Evolutionary conservation across 2,113 vertebrate species (phyloP).

Genomic region (Macrotis lagotis): DNA sequence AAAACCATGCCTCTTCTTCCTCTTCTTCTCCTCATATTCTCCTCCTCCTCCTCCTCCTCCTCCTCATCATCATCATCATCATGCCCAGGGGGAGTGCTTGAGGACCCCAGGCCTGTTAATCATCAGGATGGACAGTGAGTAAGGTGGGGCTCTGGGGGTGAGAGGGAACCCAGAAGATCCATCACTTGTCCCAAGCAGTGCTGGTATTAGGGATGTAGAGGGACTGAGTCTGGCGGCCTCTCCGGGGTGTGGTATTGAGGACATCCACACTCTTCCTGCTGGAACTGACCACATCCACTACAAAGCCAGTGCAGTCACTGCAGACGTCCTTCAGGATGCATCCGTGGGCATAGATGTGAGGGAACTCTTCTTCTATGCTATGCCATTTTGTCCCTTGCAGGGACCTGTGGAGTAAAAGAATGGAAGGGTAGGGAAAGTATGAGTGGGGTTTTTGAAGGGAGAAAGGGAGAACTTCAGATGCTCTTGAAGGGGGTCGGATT

Average conservation of each 20-base stretch:
- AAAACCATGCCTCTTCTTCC: not conserved
- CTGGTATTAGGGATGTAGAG: conserved; percentile 78
- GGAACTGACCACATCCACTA: conserved; percentile 92
- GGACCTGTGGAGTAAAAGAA: conserved; percentile 82
- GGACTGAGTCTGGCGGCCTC: conserved; percentile 79
- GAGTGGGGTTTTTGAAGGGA: not conserved
- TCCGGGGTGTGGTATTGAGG: conserved; percentile 88
- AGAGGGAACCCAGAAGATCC: not conserved
- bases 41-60: not conserved
- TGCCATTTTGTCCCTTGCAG: conserved; percentile 87
- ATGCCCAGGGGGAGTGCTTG: not conserved
- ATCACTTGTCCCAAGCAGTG: conserved; percentile 72
- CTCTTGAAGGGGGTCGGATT: not conserved
- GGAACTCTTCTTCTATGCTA: conserved; percentile 94
- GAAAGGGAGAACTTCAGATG: too few relatives aligned
- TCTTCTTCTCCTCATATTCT: too few relatives aligned
- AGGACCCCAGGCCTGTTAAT: too few relatives aligned
- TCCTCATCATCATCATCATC: not conserved
- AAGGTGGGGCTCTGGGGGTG: not conserved
- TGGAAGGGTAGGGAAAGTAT: not conserved
- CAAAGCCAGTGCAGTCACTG: conserved; percentile 91
- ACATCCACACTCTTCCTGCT: conserved; percentile 94
- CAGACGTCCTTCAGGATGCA: conserved; percentile 92
- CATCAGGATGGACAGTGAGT: not conserved
- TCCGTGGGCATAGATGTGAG: conserved; percentile 94